These are phyloP conservation scores for Myopa testacea DNA, from an alignment of 2,888 invertebrate species.

Conservation along the genomic window DNA sequence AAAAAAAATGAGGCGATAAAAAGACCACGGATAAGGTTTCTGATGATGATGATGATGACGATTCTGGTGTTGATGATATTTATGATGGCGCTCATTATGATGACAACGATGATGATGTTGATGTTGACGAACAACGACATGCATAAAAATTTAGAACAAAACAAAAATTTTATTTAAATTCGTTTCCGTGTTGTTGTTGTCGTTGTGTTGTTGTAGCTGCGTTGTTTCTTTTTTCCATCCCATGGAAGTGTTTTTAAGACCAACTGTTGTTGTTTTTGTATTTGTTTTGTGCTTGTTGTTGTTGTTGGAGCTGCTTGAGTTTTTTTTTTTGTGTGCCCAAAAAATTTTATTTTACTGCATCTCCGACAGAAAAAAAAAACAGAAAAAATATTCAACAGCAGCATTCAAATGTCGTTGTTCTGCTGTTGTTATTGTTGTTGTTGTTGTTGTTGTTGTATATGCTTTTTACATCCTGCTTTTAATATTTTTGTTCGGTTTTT, in stretches of 20 bases:
- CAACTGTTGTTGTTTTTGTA: background rate
- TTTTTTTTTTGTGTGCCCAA: background rate
- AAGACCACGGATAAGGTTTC: conserved; percentile 11
- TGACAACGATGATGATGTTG: too few species aligned
- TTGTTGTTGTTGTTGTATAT: background rate
- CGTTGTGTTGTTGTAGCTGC: background rate
- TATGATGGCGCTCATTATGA: background rate
- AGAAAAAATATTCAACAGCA: background rate
- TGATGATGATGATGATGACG: background rate
- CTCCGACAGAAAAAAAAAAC: background rate
- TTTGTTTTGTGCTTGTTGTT: background rate
- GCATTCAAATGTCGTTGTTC: background rate
- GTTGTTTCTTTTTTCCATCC: background rate
- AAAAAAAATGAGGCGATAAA: background rate
- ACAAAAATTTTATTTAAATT: conserved; percentile 21
- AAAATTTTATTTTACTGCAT: background rate
- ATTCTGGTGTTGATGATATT: background rate
- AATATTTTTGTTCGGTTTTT: too few species aligned
- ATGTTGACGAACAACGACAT: background rate
- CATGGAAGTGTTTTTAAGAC: too few species aligned
- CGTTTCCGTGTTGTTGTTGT: background rate
- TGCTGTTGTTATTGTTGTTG: background rate
- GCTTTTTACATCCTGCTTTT: background rate
- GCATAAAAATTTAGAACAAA: conserved; percentile 12
- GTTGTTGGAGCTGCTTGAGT: conserved; percentile 19